phyloP scores from a whole-genome alignment of 1,140 invertebrate genomes.

The Caenorhabditis remanei region DNA sequence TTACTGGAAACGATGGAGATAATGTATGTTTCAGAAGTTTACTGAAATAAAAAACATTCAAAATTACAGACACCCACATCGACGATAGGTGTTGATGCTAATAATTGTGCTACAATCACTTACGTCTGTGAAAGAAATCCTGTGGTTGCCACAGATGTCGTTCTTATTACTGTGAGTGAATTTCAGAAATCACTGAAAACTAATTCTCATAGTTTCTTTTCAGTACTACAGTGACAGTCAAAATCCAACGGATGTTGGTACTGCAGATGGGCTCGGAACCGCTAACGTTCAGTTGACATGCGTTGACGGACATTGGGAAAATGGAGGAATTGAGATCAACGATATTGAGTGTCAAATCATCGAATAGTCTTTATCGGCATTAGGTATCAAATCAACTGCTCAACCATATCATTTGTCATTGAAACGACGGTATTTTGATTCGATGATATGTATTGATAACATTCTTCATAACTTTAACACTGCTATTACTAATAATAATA shows the following conservation, averaged over 20 bases:
- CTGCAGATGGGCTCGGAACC: constrained; percentile 8
- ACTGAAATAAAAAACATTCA: neutral
- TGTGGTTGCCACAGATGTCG: neutral
- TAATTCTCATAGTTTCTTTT: neutral
- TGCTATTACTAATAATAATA: neutral
- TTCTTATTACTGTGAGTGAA: constrained; percentile 34
- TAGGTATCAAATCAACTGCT: neutral
- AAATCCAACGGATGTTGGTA: constrained; percentile 6
- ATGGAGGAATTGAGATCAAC: constrained; percentile 5
- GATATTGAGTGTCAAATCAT: constrained; percentile 45
- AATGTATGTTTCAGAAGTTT: neutral
- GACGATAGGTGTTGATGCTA: neutral
- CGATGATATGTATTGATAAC: neutral
- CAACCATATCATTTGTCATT: neutral
- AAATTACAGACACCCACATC: neutral
- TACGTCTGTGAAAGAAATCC: constrained; percentile 25
- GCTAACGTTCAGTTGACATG: constrained; percentile 9
- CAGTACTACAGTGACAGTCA: constrained; percentile 32
- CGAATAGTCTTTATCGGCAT: neutral
- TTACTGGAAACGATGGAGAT: constrained; percentile 40
- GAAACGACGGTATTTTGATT: neutral
- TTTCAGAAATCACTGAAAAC: neutral
- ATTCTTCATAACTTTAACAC: neutral
- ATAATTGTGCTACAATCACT: neutral
- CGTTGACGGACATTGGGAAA: constrained; percentile 1